Conservation (phyloP, 2,888 invertebrate species). For the Drosophila monieri region DNA sequence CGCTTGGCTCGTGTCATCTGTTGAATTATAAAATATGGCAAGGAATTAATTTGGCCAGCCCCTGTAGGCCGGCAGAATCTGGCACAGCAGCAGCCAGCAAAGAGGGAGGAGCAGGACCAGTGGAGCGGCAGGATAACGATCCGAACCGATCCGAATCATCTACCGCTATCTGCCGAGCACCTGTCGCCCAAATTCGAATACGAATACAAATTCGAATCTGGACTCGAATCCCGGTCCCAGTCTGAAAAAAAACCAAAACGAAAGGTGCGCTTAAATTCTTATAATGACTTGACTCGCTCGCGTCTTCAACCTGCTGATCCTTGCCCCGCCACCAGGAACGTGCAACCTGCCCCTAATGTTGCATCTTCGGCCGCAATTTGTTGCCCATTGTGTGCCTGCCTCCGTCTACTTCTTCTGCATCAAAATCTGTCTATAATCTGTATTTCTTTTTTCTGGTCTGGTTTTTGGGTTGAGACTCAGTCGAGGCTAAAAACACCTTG, state of each 20-base stretch:
- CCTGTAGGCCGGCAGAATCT: conserved; percentile 59
- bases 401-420: conserved; percentile 45
- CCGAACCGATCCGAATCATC: conserved; percentile 49
- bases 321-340: conserved; percentile 2
- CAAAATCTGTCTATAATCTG: conserved; percentile 77
- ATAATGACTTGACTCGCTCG: conserved; percentile 73
- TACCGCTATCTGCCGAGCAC: conserved; percentile 70
- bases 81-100: conserved; percentile 65
- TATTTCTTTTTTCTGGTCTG: conserved; percentile 51
- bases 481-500: conserved; percentile 65
- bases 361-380: conserved; percentile 74
- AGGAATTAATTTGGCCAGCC: conserved; percentile 77
- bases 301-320: conserved; percentile 39
- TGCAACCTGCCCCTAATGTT: conserved; percentile 29
- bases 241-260: conserved; percentile 49
- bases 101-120: conserved; percentile 39
- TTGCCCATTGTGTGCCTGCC: conserved; percentile 59
- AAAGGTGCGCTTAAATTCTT: conserved; percentile 79
- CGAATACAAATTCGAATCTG: conserved; percentile 18
- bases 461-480: conserved; percentile 45
- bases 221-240: conserved; percentile 48
- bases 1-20: conserved; percentile 79
- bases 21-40: conserved; percentile 81
- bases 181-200: conserved; percentile 55
- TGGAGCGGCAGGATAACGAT: conserved; percentile 62